A percentile compares a stretch with the other conserved stretches of the same genome.
phyloP scores from a whole-genome alignment of 2,888 invertebrate genomes.

The Synanthedon andrenaeformis region DNA sequence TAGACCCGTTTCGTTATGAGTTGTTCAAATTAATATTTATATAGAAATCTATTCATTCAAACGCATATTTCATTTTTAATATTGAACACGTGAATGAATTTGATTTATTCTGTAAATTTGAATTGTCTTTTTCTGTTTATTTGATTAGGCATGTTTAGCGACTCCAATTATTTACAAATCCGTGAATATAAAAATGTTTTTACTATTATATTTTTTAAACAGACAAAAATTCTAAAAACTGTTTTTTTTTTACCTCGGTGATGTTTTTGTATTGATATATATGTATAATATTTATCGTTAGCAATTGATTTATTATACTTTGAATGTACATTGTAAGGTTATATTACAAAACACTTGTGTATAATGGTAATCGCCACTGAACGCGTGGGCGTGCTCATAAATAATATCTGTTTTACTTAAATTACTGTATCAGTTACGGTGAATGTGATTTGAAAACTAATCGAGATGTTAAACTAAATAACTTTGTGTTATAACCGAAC shows the following conservation, averaged over 20 bases:
- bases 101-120: no score
- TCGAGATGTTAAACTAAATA: background rate
- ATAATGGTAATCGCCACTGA: background rate
- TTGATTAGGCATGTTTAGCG: no score
- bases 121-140: no score
- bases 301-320: background rate
- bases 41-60: conserved; percentile 27
- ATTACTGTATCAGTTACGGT: background rate
- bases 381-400: conserved; percentile 1
- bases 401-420: conserved; percentile 2
- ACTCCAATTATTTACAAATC: no score
- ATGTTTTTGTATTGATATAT: no score
- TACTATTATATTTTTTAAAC: no score
- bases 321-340: background rate
- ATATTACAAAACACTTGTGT: conserved; percentile 1
- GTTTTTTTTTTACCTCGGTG: no score
- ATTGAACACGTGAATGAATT: no score
- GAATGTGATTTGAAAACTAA: background rate
- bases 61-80: conserved; percentile 19
- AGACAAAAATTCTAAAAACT: no score
- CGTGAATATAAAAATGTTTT: no score
- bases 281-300: no score
- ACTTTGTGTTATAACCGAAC: no score
- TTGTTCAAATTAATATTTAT: conserved; percentile 42
- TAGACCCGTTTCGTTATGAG: conserved; percentile 2